Evolutionary conservation across 2,113 vertebrate species (phyloP), one percentile per base, ranked within the genome.

Genomic region (Raphicerus campestris): DNA sequence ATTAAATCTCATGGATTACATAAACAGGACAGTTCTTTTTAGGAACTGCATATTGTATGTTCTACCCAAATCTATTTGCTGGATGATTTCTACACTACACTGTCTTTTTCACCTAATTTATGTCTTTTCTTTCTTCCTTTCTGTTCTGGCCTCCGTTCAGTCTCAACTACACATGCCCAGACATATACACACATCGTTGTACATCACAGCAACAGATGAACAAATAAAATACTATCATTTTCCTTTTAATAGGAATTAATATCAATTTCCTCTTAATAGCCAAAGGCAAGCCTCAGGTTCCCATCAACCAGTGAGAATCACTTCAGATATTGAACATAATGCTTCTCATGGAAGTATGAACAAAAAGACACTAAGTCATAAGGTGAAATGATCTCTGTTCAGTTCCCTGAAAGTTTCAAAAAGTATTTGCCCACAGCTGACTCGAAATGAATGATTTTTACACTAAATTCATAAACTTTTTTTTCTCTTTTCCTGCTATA

Each of bases 181-280:
- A 86, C 28, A 19, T 9, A 16, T 26, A 73, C 3, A 9, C 15
- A 10, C 1, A 1, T 5, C 0, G 0, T 1, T 66, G 15, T 4
- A 63, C 24, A 47, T n/a, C 53, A 84, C 19, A 87, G 24, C 10
- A 91, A 15, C 2, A 75, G 17, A 78, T 13, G 4, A 56, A 4
- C 10, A 58, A 91, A 56, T 66, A 28, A 55, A 91, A 70, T 10
- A 32, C 39, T 30, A 45, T 55, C 3, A 14, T 80, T 88, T 86
- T 95, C 14, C 42, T 92, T 73, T 24, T 7, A n/a, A 16, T 24
- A 75, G 30, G 11, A 85, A 66, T 80, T 84, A n/a, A 42, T 3
- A 49, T 58, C 5, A 13, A 83, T 95, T 81, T 95, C 16, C 45
- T 89, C 55, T 22, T 7, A 32, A 28, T 15, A 53, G 78, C 30